These are phyloP conservation scores for Drosophila tsacasi DNA, from an alignment of 1,140 invertebrate species.

Conservation along the genomic window DNA sequence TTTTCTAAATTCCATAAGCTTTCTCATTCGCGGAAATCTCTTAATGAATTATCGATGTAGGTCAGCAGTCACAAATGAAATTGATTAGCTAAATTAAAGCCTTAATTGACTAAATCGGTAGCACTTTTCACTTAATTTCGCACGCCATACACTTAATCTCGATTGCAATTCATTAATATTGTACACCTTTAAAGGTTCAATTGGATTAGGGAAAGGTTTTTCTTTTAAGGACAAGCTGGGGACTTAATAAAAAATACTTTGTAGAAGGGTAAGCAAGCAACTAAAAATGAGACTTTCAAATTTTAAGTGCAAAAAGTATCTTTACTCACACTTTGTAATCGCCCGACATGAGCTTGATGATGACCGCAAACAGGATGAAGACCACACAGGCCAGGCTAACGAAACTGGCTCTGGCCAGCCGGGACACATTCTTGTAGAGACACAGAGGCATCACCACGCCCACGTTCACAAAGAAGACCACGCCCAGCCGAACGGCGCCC, in stretches of 20 bases:
- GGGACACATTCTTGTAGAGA: conserved; percentile 92
- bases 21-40: not conserved
- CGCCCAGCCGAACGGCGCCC: conserved; percentile 89
- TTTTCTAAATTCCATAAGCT: conserved; percentile 2
- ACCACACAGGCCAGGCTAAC: conserved; percentile 91
- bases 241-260: no score
- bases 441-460: conserved; percentile 92
- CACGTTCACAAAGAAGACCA: conserved; percentile 91
- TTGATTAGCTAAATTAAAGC: conserved; percentile 10
- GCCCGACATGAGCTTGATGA: conserved; percentile 86
- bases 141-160: not conserved
- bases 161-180: conserved; percentile 1
- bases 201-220: not conserved
- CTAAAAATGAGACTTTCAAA: not conserved
- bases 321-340: conserved; percentile 86
- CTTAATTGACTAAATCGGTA: conserved; percentile 13
- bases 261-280: not conserved
- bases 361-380: conserved; percentile 91
- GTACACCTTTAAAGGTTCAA: not conserved
- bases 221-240: not conserved
- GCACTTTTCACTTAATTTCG: conserved; percentile 2
- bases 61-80: conserved; percentile 10
- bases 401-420: conserved; percentile 92
- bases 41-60: conserved; percentile 6
- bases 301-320: not conserved